Evolutionary conservation across 2,113 vertebrate genomes (phyloP).

Genomic region (Saguinus imperator): DNA sequence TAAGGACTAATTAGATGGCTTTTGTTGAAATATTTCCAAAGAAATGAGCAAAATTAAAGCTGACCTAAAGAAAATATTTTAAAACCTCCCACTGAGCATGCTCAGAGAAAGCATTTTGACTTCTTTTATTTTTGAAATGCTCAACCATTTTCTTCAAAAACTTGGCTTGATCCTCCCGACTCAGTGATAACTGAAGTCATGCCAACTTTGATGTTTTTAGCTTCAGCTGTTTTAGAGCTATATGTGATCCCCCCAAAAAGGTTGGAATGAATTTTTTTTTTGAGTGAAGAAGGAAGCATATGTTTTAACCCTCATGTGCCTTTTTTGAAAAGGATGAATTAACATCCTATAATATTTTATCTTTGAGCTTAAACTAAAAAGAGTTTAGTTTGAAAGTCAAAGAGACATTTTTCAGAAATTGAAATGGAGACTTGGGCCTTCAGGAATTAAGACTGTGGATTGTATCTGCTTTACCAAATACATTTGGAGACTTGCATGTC

Average conservation of each 20-base stretch:
- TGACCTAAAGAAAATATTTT: constrained; percentile 70
- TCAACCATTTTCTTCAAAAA: constrained; percentile 79
- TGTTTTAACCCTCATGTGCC: constrained; percentile 79
- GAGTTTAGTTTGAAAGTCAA: constrained; percentile 64
- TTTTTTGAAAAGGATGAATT: constrained; percentile 76
- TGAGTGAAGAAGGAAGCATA: constrained; percentile 78
- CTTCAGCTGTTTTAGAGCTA: constrained; percentile 78
- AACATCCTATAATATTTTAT: constrained; percentile 76
- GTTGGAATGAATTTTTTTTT: constrained; percentile 76
- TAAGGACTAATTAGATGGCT: constrained; percentile 32
- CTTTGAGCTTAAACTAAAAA: constrained; percentile 62
- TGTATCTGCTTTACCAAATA: constrained; percentile 36
- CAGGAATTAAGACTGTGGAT: neutral
- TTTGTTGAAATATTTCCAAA: constrained; percentile 67
- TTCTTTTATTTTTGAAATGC: constrained; percentile 78
- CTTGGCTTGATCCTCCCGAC: constrained; percentile 75
- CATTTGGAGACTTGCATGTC: neutral
- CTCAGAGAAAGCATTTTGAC: constrained; percentile 72
- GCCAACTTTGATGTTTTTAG: constrained; percentile 81
- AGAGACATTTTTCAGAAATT: constrained; percentile 59
- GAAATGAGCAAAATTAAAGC: constrained; percentile 63
- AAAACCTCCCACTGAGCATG: constrained; percentile 68
- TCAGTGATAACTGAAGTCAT: constrained; percentile 75
- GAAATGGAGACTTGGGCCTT: constrained; percentile 23
- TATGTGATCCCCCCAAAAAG: constrained; percentile 78